Percentiles rank a stretch among this genome's conserved stretches.
These are phyloP conservation scores for Sesia bembeciformis DNA, from an alignment of 2,888 invertebrate genomes.

Conservation along the genomic window DNA sequence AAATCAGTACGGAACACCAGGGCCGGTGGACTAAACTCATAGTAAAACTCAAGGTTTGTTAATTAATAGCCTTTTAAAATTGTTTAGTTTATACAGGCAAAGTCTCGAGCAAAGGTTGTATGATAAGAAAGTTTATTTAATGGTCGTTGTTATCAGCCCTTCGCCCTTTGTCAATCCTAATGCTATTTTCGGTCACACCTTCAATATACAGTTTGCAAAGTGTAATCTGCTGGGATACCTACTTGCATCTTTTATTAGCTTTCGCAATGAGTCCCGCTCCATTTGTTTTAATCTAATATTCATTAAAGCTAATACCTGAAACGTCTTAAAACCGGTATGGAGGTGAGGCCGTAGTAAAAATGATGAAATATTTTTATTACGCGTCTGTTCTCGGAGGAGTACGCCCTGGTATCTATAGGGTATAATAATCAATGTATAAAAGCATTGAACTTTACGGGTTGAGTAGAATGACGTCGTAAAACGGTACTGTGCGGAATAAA, in stretches of 20 bases:
- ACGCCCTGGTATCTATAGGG: constrained; percentile 2
- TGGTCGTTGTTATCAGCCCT: no score
- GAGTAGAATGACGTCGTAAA: constrained; percentile 8
- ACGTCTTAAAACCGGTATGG: background rate
- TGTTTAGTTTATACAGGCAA: no score
- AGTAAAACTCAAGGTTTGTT: no score
- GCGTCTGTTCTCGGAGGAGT: constrained; percentile 12
- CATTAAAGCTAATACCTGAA: constrained; percentile 1
- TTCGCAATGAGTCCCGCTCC: background rate
- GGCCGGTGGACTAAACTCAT: no score
- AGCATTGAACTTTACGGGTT: constrained; percentile 1
- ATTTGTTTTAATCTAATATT: background rate
- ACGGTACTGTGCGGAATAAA: background rate
- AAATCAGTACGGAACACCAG: no score
- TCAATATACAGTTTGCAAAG: background rate
- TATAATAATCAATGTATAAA: constrained; percentile 10
- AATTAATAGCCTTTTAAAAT: no score
- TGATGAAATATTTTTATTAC: constrained; percentile 23
- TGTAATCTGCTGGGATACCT: background rate
- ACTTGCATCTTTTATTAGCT: background rate
- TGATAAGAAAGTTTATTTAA: no score
- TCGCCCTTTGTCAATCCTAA: background rate
- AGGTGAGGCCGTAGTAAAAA: constrained; percentile 6
- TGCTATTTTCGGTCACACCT: background rate
- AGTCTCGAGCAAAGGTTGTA: no score